Conservation (phyloP, 2,797 vertebrate genomes). For the Sylvia borin region DNA sequence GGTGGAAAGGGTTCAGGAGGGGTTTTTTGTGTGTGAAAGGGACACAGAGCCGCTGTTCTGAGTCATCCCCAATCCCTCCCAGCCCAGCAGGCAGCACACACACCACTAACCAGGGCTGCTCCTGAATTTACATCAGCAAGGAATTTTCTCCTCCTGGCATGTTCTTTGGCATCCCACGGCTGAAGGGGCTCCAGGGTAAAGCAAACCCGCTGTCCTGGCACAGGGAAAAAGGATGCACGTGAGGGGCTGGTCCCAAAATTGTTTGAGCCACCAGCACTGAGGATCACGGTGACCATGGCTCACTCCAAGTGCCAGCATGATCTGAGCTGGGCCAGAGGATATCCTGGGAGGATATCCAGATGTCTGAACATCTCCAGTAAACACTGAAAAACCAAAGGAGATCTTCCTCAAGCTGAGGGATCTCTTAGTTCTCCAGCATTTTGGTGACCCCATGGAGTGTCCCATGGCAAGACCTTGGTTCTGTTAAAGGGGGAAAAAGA, state of each 20-base stretch:
- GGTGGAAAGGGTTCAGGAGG: neutral
- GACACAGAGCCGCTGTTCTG: slow-evolving; percentile 18
- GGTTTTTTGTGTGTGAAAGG: neutral
- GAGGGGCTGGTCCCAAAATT: neutral
- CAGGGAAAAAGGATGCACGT: neutral
- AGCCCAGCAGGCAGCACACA: slow-evolving; percentile 64
- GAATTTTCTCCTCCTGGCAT: slow-evolving; percentile 67
- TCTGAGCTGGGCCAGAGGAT: neutral
- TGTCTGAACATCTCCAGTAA: neutral
- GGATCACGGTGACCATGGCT: fast-evolving
- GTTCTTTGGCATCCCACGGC: slow-evolving; percentile 30
- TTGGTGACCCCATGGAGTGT: neutral
- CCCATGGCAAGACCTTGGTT: neutral
- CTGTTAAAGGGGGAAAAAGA: neutral
- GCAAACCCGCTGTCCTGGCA: neutral
- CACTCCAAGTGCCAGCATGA: fast-evolving
- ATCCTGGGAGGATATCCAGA: neutral
- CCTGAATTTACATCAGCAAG: slow-evolving; percentile 62
- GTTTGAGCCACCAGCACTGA: neutral
- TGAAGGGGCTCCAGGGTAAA: slow-evolving; percentile 62
- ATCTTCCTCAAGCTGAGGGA: neutral
- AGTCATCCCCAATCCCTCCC: slow-evolving; percentile 4
- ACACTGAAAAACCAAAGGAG: neutral
- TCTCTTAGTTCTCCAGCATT: neutral
- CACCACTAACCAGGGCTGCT: slow-evolving; percentile 43